Percentiles rank a stretch among this genome's conserved stretches.
These are phyloP conservation scores for Paradisaea rubra DNA, from an alignment of 2,113 vertebrate genomes.

Conservation along the genomic window DNA sequence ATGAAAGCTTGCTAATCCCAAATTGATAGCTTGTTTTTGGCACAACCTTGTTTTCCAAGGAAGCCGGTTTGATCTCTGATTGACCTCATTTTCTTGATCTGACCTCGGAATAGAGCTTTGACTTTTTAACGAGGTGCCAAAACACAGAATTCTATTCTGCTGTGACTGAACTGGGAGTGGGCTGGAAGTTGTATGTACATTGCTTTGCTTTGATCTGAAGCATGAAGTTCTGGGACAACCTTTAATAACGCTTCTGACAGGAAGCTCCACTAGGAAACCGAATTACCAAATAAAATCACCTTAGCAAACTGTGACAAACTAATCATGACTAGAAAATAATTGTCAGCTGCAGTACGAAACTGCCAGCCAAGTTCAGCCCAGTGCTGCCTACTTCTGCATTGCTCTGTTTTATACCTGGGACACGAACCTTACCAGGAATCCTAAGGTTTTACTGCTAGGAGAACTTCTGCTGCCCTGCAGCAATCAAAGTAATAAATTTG, in stretches of 20 bases:
- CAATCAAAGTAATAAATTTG: background rate
- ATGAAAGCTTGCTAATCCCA: constrained; percentile 43
- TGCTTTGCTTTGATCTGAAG: background rate
- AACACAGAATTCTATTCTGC: background rate
- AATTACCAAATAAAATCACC: background rate
- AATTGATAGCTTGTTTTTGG: constrained; percentile 25
- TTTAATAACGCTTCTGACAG: background rate
- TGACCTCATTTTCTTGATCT: constrained; percentile 39
- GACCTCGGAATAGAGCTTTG: background rate
- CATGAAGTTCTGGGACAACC: background rate
- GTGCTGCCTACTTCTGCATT: background rate
- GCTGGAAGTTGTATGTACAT: background rate
- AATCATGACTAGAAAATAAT: background rate
- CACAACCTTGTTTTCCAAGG: background rate
- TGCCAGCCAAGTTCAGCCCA: background rate
- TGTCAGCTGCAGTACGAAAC: background rate
- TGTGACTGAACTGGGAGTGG: background rate
- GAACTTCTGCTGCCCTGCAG: background rate
- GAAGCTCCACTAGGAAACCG: background rate
- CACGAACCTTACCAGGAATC: background rate
- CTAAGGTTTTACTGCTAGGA: background rate
- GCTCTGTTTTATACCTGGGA: background rate
- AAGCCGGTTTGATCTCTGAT: constrained; percentile 22
- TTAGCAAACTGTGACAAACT: background rate
- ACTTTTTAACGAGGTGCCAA: background rate